Conservation (phyloP, 2,888 invertebrate species). For the Trachelus troglodyta region DNA sequence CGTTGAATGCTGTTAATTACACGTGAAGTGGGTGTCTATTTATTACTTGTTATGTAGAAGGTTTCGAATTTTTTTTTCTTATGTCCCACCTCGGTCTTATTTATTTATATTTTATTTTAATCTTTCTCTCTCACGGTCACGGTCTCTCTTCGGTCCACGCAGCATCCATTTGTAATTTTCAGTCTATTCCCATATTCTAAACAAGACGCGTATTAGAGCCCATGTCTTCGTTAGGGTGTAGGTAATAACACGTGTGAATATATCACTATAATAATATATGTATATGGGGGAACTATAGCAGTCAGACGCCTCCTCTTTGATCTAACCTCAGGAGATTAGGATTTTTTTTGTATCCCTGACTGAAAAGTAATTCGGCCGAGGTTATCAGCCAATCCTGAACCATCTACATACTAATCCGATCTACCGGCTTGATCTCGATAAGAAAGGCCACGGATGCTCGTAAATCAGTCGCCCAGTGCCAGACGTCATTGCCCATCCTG, state of each 20-base stretch:
- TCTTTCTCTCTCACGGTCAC: not conserved
- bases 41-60: not conserved
- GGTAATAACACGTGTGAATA: not conserved
- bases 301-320: not conserved
- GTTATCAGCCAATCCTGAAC: not conserved
- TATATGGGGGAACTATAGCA: not conserved
- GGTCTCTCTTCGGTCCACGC: conserved; percentile 3
- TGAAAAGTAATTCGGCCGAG: not conserved
- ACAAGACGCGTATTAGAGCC: not conserved
- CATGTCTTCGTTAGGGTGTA: not conserved
- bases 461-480: conserved; percentile 2
- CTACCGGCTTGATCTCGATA: conserved; percentile 4
- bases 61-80: not conserved
- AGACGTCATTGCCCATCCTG: not conserved
- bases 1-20: conserved; percentile 26
- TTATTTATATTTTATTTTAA: not conserved
- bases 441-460: conserved; percentile 2
- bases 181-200: not conserved
- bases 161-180: conserved; percentile 20
- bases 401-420: conserved; percentile 3
- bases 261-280: not conserved
- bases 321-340: not conserved
- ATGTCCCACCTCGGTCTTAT: not conserved
- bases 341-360: not conserved
- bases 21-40: conserved; percentile 13